A percentile compares a stretch with the other conserved stretches of the same genome.
These are phyloP conservation scores for Trogon surrucura DNA, from an alignment of 2,113 vertebrate species.

Conservation along the genomic window DNA sequence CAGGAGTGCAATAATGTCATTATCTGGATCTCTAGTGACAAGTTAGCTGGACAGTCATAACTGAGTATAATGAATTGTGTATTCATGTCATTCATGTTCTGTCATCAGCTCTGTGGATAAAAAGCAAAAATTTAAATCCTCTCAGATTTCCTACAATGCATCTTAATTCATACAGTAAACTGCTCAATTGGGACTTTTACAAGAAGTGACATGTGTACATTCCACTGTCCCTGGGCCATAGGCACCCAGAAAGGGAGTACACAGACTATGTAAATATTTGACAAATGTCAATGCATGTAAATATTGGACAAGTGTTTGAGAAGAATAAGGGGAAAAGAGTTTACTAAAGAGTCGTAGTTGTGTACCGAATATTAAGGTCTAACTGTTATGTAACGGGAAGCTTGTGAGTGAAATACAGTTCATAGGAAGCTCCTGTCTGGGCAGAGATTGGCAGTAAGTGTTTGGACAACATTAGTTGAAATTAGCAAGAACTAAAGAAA, in stretches of 20 bases:
- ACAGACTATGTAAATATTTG: not conserved
- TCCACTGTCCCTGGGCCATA: not conserved
- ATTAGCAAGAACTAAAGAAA: not conserved
- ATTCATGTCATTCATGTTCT: not conserved
- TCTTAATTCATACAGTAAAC: not conserved
- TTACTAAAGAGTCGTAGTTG: not conserved
- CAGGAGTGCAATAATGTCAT: not conserved
- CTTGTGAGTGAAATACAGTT: not conserved
- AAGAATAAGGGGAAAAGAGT: not conserved
- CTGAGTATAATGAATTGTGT: not conserved
- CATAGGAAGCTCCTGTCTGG: not conserved
- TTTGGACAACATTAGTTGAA: not conserved
- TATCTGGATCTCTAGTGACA: not conserved
- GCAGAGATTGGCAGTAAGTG: not conserved
- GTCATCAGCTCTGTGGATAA: not conserved
- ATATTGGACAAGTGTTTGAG: not conserved
- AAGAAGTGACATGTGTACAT: not conserved
- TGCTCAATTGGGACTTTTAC: not conserved
- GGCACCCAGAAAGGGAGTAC: not conserved
- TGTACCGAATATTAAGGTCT: not conserved
- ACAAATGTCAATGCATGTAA: not conserved
- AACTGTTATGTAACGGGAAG: not conserved
- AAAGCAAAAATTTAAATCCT: not conserved
- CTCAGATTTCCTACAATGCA: not conserved
- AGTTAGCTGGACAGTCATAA: not conserved